Evolutionary conservation across 2,797 vertebrate species (phyloP), one percentile per base, ranked within the genome.

Genomic region (Argya squamiceps): DNA sequence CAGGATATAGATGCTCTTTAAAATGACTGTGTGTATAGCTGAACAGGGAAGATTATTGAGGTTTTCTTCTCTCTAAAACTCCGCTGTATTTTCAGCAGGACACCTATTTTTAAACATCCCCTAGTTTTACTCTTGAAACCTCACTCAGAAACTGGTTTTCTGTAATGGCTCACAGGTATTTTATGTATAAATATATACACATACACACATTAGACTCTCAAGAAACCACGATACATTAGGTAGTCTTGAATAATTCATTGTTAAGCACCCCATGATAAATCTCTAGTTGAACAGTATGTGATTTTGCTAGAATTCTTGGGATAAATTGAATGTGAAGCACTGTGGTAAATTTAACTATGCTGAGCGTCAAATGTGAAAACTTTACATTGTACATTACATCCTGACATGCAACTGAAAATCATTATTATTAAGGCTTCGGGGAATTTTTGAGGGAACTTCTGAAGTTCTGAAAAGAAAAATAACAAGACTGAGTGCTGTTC

Each of bases 361-460:
- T 36, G 47, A 95, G 76, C 53, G 5, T 88, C 79, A 88, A 89
- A 94, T 53, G 36, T 77, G 89, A 89, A 83, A 77, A 74, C 92
- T 82, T 92, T 92, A 55, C 68, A 78, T 71, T 91, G 89, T 63
- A 50, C 63, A 39, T 93, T 93, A 88, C 91, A 95, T 83, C 65
- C 79, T 78, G 82, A 91, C 84, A 71, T 1, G 26, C 75, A 70
- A 60, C 82, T 32, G 65, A 94, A 85, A 80, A 92, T 85, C 88
- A 88, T 93, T 91, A 71, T 92, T 96, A 92, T 91, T 88, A 79
- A 76, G 74, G 94, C 93, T 94, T 94, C 77, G 14, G 93, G 95
- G 93, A 95, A 71, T 93, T 96, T 97, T 92, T 78, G 43, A 92
- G 93, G 92, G 88, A 96, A 93, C 80, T 97, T 96, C 83, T 94